Conservation (phyloP, 2,113 vertebrate genomes). For the Rostratula benghalensis region DNA sequence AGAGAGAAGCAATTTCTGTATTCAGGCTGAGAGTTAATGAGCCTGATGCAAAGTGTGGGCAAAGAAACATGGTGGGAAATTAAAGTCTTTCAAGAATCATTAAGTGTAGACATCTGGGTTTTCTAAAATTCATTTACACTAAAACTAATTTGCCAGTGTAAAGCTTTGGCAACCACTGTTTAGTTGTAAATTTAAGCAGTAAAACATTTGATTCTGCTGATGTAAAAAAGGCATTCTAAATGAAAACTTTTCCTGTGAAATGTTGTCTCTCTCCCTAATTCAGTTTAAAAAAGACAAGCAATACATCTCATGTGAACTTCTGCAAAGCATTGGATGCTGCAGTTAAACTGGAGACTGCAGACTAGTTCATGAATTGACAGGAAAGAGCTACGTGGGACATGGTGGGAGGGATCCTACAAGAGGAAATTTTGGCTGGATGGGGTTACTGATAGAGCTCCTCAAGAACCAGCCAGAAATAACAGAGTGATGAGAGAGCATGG, state of each 20-base stretch:
- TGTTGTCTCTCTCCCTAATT: not conserved
- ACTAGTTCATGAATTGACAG: not conserved
- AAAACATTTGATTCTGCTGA: not conserved
- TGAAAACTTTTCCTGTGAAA: not conserved
- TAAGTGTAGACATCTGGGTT: not conserved
- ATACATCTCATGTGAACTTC: not conserved
- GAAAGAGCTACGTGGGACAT: not conserved
- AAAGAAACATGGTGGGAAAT: conserved; percentile 17
- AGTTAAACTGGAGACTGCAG: not conserved
- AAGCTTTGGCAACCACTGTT: not conserved
- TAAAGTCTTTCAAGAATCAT: conserved; percentile 22
- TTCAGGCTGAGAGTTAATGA: not conserved
- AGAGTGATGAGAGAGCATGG: not conserved
- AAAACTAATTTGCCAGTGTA: not conserved
- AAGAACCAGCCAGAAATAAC: not conserved
- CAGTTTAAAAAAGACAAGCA: not conserved
- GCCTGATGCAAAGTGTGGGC: not conserved
- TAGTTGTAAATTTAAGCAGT: not conserved
- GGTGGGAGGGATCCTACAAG: not conserved
- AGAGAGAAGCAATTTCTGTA: not conserved
- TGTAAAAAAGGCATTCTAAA: not conserved
- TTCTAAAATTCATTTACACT: conserved; percentile 23
- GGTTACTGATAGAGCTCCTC: not conserved
- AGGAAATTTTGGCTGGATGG: not conserved
- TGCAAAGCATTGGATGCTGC: not conserved